These are phyloP conservation scores for Chloroceryle inda DNA, from an alignment of 2,797 vertebrate genomes.

Conservation along the genomic window DNA sequence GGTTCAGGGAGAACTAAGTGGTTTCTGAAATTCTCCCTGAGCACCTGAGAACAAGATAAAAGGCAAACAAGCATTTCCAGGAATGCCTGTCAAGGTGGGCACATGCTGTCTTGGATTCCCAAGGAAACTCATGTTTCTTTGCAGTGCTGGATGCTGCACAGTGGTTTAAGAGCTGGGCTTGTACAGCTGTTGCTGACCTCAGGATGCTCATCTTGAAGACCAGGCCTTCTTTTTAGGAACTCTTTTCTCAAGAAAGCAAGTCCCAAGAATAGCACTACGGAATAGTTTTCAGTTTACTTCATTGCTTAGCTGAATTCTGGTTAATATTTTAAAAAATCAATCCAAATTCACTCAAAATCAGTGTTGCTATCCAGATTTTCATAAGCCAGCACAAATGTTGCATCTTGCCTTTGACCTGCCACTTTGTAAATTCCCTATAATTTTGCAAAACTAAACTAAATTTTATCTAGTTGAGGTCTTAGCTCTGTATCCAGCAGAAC, in stretches of 20 bases:
- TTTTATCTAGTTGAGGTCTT: neutral
- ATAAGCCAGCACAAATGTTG: neutral
- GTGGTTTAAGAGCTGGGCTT: neutral
- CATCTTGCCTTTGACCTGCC: neutral
- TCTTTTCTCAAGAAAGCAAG: neutral
- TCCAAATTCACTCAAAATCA: neutral
- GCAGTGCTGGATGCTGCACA: accelerated
- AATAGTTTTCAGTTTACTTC: neutral
- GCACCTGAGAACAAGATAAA: neutral
- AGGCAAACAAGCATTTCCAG: neutral
- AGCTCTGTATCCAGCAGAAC: neutral
- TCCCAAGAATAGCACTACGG: neutral
- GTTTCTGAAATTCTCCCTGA: neutral
- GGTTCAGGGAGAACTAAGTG: neutral
- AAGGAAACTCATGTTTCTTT: neutral
- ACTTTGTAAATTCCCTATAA: neutral
- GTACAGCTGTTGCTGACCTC: neutral
- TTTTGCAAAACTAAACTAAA: neutral
- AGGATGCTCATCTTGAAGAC: neutral
- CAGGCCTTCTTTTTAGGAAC: neutral
- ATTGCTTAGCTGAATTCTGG: neutral
- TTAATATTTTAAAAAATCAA: conserved; percentile 5
- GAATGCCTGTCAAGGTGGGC: neutral
- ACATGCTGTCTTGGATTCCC: neutral
- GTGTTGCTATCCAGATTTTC: neutral